Base-by-base conservation (phyloP, 2,797 vertebrate species). In the Cynopterus sphinx region DNA sequence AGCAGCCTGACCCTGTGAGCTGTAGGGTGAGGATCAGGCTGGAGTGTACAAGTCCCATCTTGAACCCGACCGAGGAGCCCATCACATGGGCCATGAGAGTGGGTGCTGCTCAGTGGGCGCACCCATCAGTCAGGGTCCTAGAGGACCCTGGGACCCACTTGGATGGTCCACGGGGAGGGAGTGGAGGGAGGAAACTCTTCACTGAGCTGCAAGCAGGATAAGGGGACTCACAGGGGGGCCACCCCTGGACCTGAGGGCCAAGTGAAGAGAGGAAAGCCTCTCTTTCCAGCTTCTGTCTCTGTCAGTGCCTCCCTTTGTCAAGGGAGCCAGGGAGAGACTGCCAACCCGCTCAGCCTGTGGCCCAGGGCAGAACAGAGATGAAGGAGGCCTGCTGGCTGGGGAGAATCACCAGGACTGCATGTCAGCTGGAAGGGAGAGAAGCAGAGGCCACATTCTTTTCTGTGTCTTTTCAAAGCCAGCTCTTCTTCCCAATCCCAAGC, bases 261-360 rank as follows among this genome's bases (percentile, higher is more conserved):
- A 61, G 24, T 6, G 43, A 75, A 78, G 70, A 82, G 59, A 49
- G 22, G 36, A 67, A n/a, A 51, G 9, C 61, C 22, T 63, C 36
- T 21, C 41, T 67, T 11, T n/a, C 9, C 65, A 67, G 11, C 49
- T 36, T 51, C n/a, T 3, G 19, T 17, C 49, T 53, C 41, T 49
- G 17, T 8, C 10, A 22, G 8, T 31, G 4, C 57, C 21, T 55
- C 5, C 65, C 3, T 74, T 63, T 55, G 41, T 31, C 12, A 24
- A 2, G 31, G 75, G 21, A 75, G 77, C 49, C 21, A 33, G 28
- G 31, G 49, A 75, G 33, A 43, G 70, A 31, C 21, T 1, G 9
- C 39, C 33, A 0, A 0, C 6, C 24, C 0, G 1, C 8, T 24
- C 28, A 15, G 31, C 9, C 17, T 43, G 9, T 1, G 16, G 26